These are phyloP conservation scores for Tupaia chinensis DNA, from an alignment of 2,113 vertebrate genomes.

Conservation along the genomic window DNA sequence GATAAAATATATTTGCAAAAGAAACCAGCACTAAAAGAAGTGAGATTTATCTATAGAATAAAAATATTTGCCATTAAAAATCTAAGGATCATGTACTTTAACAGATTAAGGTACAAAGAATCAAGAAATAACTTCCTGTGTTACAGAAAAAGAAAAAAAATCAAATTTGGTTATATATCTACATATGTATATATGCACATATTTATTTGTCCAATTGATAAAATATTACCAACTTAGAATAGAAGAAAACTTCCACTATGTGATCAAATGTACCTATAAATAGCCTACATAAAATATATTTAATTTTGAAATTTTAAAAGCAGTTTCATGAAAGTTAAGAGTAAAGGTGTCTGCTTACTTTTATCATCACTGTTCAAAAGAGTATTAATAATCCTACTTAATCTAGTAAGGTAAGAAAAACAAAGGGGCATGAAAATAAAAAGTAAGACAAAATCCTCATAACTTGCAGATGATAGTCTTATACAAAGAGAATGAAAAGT, in stretches of 20 bases:
- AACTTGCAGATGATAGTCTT: not conserved
- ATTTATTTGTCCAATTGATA: not conserved
- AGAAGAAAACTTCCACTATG: not conserved
- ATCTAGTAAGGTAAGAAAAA: not conserved
- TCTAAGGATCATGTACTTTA: not conserved
- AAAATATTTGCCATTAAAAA: not conserved
- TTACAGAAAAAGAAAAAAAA: not conserved
- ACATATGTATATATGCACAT: not conserved
- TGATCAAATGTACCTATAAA: not conserved
- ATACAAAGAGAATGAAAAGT: not conserved
- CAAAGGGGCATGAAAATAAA: not conserved
- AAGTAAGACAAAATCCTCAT: not conserved
- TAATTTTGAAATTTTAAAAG: not conserved
- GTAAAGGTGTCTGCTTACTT: not conserved
- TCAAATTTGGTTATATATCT: no score
- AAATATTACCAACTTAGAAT: not conserved
- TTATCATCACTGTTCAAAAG: not conserved
- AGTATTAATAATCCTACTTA: not conserved
- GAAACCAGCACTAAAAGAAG: not conserved
- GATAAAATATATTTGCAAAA: not conserved
- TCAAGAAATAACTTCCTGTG: not conserved
- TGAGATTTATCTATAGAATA: not conserved
- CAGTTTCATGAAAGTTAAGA: not conserved
- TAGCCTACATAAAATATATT: not conserved
- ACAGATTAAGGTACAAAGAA: not conserved